phyloP scores from a whole-genome alignment of 1,140 invertebrate species.

The Drosophila sproati region DNA sequence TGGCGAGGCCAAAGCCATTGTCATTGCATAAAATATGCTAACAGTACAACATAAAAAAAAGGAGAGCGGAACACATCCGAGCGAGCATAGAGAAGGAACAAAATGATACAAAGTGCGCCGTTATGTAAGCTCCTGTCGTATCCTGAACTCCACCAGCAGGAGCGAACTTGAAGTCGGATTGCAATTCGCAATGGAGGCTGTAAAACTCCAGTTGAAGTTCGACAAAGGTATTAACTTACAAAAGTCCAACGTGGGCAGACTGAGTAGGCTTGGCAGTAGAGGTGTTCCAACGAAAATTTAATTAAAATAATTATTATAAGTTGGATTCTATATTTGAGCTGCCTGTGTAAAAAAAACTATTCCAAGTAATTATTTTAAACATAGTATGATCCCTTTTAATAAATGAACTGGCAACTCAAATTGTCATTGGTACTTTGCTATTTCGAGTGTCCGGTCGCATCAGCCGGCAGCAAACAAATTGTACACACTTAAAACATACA shows the following conservation, averaged over 20 bases:
- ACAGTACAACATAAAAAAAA: slow-evolving; percentile 58
- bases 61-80: background rate
- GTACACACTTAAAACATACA: slow-evolving; percentile 16
- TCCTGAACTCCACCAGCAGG: background rate
- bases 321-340: too few relatives aligned
- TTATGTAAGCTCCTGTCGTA: slow-evolving; percentile 16
- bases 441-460: background rate
- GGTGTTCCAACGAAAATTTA: too few relatives aligned
- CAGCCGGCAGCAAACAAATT: slow-evolving; percentile 21
- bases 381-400: too few relatives aligned
- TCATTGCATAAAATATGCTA: slow-evolving; percentile 84
- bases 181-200: slow-evolving; percentile 12
- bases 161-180: slow-evolving; percentile 38
- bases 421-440: background rate
- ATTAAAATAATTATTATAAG: too few relatives aligned
- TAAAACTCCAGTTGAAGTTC: slow-evolving; percentile 31
- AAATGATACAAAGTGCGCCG: slow-evolving; percentile 52
- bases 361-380: too few relatives aligned
- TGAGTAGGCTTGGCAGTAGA: background rate
- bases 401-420: background rate
- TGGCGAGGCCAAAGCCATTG: slow-evolving; percentile 84
- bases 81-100: slow-evolving; percentile 10
- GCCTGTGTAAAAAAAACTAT: too few relatives aligned
- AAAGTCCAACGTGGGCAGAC: background rate
- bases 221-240: slow-evolving; percentile 49